Evolutionary conservation across 2,113 vertebrate genomes (phyloP).

Genomic region (Brienomyrus brachyistius): DNA sequence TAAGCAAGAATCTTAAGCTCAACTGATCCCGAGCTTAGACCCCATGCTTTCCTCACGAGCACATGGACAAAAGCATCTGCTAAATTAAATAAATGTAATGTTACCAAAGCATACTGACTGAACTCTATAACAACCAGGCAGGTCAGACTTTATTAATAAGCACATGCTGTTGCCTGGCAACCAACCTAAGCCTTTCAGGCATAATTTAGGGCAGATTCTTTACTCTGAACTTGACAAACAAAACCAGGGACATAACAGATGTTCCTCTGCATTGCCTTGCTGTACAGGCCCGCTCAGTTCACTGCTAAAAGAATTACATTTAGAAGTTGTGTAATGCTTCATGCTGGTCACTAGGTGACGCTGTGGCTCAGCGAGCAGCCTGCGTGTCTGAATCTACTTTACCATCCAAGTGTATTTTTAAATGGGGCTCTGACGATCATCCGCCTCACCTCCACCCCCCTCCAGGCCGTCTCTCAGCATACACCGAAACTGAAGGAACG

Average conservation of each 20-base stretch:
- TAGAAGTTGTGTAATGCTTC: not conserved
- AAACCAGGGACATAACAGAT: not conserved
- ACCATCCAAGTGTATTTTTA: not conserved
- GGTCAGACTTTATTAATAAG: not conserved
- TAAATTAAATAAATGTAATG: not conserved
- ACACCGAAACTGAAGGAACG: not conserved
- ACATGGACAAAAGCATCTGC: not conserved
- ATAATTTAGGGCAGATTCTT: not conserved
- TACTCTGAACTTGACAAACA: not conserved
- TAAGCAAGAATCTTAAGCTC: not conserved
- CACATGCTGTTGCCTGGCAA: not conserved
- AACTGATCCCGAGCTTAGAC: not conserved
- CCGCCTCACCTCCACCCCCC: not conserved
- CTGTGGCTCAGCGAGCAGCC: not conserved
- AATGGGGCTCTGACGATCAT: not conserved
- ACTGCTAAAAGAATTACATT: not conserved
- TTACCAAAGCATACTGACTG: not conserved
- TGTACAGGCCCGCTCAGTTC: not conserved
- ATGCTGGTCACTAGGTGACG: not conserved
- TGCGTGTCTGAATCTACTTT: not conserved
- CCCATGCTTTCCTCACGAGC: not conserved
- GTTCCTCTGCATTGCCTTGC: not conserved
- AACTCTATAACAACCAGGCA: not conserved
- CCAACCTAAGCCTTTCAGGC: not conserved
- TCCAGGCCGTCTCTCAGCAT: not conserved